Evolutionary conservation across 2,888 invertebrate genomes (phyloP).

Genomic region (Drosophila gaucha): DNA sequence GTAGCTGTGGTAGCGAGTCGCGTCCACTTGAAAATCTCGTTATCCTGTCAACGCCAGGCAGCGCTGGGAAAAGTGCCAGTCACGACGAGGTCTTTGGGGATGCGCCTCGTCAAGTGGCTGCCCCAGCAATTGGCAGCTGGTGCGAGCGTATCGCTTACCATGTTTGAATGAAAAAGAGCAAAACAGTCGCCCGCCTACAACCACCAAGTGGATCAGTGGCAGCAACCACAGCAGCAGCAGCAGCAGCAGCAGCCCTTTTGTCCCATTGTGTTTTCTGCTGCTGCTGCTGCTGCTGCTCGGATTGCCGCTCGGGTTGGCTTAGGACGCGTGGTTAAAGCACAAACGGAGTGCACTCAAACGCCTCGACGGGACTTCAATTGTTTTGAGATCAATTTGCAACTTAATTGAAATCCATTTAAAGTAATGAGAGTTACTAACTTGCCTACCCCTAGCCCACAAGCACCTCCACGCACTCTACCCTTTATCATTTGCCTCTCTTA

Average conservation of each 20-base stretch:
- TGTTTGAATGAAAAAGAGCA: slow-evolving; percentile 59
- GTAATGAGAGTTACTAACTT: slow-evolving; percentile 82
- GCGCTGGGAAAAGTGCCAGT: slow-evolving; percentile 62
- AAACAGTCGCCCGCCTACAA: slow-evolving; percentile 50
- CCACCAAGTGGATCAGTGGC: slow-evolving; percentile 46
- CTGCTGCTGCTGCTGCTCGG: slow-evolving; percentile 23
- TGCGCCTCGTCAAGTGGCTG: slow-evolving; percentile 48
- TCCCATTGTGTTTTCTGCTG: slow-evolving; percentile 45
- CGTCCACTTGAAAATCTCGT: slow-evolving; percentile 83
- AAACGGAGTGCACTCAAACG: slow-evolving; percentile 65
- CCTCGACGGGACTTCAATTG: slow-evolving; percentile 76
- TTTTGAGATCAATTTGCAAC: slow-evolving; percentile 82
- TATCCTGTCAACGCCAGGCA: slow-evolving; percentile 80
- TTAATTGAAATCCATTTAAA: slow-evolving; percentile 84
- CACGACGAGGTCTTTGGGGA: slow-evolving; percentile 23
- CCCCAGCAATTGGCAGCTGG: slow-evolving; percentile 67
- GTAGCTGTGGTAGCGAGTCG: slow-evolving; percentile 34
- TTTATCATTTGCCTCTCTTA: slow-evolving; percentile 16
- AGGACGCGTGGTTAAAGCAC: slow-evolving; percentile 53
- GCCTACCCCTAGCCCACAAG: slow-evolving; percentile 30
- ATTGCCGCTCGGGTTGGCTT: slow-evolving; percentile 36
- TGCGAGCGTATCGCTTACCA: slow-evolving; percentile 64
- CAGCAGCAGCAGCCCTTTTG: slow-evolving; percentile 48
- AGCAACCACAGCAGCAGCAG: background rate
- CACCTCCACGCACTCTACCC: slow-evolving; percentile 34